These are phyloP conservation scores for Chloropsis cyanopogon DNA, from an alignment of 2,113 vertebrate genomes.

Conservation along the genomic window DNA sequence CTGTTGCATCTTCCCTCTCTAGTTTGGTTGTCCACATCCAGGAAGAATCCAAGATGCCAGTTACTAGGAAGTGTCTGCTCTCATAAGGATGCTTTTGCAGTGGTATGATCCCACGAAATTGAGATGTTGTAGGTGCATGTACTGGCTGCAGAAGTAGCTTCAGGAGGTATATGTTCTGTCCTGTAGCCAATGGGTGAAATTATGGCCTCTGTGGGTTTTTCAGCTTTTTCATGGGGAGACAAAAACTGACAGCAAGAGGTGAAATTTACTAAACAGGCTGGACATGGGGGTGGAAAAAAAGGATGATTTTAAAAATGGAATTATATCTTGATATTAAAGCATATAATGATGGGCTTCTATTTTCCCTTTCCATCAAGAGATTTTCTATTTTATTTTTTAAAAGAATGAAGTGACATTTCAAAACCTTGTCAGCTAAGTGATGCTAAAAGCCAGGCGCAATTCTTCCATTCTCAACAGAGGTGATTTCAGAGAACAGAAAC, in stretches of 20 bases:
- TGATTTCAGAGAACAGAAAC: background rate
- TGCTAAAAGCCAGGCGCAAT: background rate
- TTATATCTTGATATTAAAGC: background rate
- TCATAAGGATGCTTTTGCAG: background rate
- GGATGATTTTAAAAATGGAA: background rate
- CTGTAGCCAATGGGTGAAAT: background rate
- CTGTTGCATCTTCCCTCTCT: background rate
- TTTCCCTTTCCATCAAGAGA: background rate
- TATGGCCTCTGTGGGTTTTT: background rate
- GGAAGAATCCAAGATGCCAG: background rate
- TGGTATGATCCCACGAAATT: background rate
- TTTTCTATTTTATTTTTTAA: background rate
- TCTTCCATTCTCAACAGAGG: background rate
- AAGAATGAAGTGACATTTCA: background rate
- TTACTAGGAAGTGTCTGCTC: background rate
- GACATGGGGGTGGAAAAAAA: background rate
- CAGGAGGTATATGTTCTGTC: background rate
- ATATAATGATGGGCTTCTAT: background rate
- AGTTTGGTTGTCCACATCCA: background rate
- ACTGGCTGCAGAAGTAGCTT: background rate
- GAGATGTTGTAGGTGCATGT: background rate
- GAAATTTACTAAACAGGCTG: background rate
- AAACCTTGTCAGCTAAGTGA: background rate
- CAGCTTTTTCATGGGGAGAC: background rate
- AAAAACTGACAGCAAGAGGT: background rate